Conservation (phyloP, 2,797 vertebrate species). For the Cirrhinus mrigala region DNA sequence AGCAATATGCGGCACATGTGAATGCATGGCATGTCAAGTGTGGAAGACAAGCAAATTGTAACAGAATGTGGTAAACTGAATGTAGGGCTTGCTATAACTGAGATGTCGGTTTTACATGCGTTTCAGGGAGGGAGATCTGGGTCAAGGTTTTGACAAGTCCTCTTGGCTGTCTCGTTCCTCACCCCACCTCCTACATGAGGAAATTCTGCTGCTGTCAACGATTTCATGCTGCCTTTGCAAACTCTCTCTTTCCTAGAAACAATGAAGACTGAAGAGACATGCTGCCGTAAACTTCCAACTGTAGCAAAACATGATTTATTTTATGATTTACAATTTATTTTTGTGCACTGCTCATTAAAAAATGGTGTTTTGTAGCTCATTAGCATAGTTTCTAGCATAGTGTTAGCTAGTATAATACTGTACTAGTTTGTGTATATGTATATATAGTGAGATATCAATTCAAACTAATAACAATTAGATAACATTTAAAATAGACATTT, state of each 20-base stretch:
- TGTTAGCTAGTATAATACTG: neutral
- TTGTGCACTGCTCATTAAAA: neutral
- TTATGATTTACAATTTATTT: neutral
- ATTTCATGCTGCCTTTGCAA: conserved; percentile 67
- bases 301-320: neutral
- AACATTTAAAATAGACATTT: no score
- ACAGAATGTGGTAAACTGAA: conserved; percentile 20
- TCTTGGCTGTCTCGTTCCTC: conserved; percentile 69
- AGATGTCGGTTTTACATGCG: conserved; percentile 41
- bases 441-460: no score
- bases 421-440: neutral
- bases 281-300: neutral
- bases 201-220: conserved; percentile 65
- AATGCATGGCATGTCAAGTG: conserved; percentile 39
- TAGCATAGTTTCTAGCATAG: neutral
- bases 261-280: conserved; percentile 50
- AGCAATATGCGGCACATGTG: conserved; percentile 42
- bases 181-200: conserved; percentile 67
- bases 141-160: conserved; percentile 75
- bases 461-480: no score
- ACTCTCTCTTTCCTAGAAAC: conserved; percentile 61
- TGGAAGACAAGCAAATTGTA: conserved; percentile 8
- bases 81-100: conserved; percentile 48
- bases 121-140: conserved; percentile 59
- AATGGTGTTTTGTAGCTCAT: neutral